A percentile compares a stretch with the other conserved stretches of the same genome.
Evolutionary conservation across 2,888 invertebrate species (phyloP).

Genomic region (Xestobium rufovillosum): DNA sequence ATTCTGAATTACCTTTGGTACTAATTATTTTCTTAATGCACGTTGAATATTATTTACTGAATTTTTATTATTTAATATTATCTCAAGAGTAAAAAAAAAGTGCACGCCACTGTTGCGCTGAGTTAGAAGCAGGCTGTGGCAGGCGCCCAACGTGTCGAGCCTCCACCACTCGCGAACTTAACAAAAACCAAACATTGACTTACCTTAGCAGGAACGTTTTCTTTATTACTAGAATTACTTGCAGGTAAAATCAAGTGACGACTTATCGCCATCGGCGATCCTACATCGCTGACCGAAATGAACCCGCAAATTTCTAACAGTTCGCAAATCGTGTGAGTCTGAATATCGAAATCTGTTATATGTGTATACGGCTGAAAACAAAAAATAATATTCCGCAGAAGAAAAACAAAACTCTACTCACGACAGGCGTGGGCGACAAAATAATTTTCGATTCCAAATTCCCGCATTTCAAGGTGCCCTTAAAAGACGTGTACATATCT

Average conservation of each 20-base stretch:
- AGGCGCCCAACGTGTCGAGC: too few relatives aligned
- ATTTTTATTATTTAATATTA: too few relatives aligned
- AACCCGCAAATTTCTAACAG: conserved; percentile 82
- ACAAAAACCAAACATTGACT: too few relatives aligned
- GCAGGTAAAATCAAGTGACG: conserved; percentile 83
- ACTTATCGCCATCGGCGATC: conserved; percentile 85
- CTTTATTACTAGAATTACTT: conserved; percentile 40
- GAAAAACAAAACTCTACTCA: conserved; percentile 31
- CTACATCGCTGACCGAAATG: conserved; percentile 77
- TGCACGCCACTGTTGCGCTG: too few relatives aligned
- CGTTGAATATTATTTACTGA: too few relatives aligned
- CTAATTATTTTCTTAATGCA: too few relatives aligned
- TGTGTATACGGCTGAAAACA: conserved; percentile 44
- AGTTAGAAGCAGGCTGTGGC: too few relatives aligned
- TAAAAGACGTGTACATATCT: conserved; percentile 64
- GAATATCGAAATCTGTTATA: conserved; percentile 57
- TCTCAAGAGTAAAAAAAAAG: too few relatives aligned
- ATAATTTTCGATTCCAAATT: conserved; percentile 64
- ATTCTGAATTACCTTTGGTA: too few relatives aligned
- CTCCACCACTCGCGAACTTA: conserved; percentile 1
- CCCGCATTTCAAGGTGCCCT: conserved; percentile 66
- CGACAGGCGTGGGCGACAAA: conserved; percentile 67
- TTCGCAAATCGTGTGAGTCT: conserved; percentile 57
- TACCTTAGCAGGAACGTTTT: conserved; percentile 40
- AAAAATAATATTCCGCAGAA: conserved; percentile 11